Base-by-base conservation (phyloP, 1,140 invertebrate genomes). In the Zaprionus lachaisei region DNA sequence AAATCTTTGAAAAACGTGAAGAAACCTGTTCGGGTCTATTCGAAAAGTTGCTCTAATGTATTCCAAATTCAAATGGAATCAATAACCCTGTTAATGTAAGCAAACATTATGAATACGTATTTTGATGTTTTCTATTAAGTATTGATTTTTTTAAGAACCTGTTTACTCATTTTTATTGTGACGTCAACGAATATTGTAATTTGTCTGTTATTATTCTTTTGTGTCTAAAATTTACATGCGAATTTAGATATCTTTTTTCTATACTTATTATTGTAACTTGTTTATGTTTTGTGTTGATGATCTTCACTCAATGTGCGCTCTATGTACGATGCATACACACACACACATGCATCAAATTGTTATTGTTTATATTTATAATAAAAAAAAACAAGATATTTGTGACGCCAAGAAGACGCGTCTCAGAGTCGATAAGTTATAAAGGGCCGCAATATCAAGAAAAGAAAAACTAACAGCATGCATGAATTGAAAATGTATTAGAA, bases 321-420 rank as follows among this genome's bases (percentile, higher is more conserved):
- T 49, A 49, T 49, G 20, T 20, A 22, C 38, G 38, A 28, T 63
- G n/a, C 6, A 44, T 17, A 54, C 49, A 26, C 51, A 54, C 22
- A 54, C 51, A 24, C 17, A 11, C 14, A 44, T 44, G 41, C 41
- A 63, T 51, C 7, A 31, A 31, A 31, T 47, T 47, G 41, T 47
- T 44, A 38, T 24, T 38, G n/a, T 41, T 54, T 64, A 24, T 62
- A 26, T 26, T 17, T 55, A 51, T 63, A 20, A 22, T 22, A 20
- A 11, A 22, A 49, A 64, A 61, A 65, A 64, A 71, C 61, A 54
- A 72, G 68, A 72, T 66, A 55, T 66, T 44, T 22, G 47, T 61
- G 69, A 57, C 69, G 62, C 63, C 57, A 57, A 61, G 61, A 76
- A 65, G 73, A 66, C 34, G 72, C 60, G 67, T 61, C 12, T 34